Evolutionary conservation across 2,113 vertebrate species (phyloP).

Genomic region (Naja naja): DNA sequence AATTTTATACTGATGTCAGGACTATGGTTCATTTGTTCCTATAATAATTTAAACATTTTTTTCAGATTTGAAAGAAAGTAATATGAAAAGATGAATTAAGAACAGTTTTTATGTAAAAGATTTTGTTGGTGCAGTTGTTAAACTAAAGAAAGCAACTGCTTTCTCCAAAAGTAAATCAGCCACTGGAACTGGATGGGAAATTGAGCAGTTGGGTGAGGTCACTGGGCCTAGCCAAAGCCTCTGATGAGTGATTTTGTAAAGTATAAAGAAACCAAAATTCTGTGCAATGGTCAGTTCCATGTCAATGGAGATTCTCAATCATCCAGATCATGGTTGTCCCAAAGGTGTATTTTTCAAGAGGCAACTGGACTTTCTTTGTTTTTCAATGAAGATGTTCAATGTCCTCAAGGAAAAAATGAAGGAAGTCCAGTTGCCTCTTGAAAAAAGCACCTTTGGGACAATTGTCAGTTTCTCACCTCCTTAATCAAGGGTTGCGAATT

Average conservation of each 20-base stretch:
- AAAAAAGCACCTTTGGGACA: background rate
- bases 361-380: background rate
- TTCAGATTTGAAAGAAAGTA: slow-evolving; percentile 43
- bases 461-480: background rate
- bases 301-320: background rate
- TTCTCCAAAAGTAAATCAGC: background rate
- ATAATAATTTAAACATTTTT: slow-evolving; percentile 11
- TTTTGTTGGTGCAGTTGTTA: background rate
- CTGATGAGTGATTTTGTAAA: background rate
- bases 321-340: background rate
- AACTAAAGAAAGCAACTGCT: background rate
- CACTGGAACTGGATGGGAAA: background rate
- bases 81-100: slow-evolving; percentile 15
- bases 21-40: slow-evolving; percentile 6
- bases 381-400: background rate
- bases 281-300: background rate
- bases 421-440: background rate
- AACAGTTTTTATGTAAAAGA: background rate
- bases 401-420: background rate
- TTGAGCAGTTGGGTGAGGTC: background rate
- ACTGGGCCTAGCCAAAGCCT: background rate
- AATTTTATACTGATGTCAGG: background rate
- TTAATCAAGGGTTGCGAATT: background rate
- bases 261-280: background rate
- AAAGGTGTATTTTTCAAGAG: background rate